A percentile compares a stretch with the other conserved stretches of the same genome.
Conservation (phyloP, 2,113 vertebrate genomes). For the Alectura lathami region DNA sequence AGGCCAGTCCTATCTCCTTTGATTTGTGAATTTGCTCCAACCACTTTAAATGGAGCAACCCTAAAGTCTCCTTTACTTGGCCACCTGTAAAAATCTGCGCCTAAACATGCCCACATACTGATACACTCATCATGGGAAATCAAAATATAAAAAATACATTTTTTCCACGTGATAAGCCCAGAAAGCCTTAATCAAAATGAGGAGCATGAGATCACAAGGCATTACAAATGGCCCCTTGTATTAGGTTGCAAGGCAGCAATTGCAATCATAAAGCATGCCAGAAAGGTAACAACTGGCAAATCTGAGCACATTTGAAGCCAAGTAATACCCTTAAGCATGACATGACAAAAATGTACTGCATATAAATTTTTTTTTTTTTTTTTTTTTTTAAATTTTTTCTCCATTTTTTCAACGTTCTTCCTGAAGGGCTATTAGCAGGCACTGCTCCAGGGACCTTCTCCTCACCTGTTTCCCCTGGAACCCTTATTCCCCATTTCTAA, state of each 20-base stretch:
- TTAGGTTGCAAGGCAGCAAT: neutral
- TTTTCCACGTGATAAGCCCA: neutral
- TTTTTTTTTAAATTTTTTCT: too few relatives aligned
- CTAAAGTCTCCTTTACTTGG: neutral
- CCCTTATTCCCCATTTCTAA: too few relatives aligned
- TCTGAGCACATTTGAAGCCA: slow-evolving; percentile 17
- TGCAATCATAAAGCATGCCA: slow-evolving; percentile 5
- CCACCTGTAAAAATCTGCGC: neutral
- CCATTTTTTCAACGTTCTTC: slow-evolving; percentile 31
- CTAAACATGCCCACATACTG: neutral
- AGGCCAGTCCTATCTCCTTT: slow-evolving; percentile 9
- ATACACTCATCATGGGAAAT: neutral
- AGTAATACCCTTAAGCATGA: slow-evolving; percentile 25
- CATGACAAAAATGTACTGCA: neutral
- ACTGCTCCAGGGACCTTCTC: too few relatives aligned
- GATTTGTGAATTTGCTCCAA: slow-evolving; percentile 23
- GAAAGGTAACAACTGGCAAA: slow-evolving; percentile 25
- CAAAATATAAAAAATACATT: neutral
- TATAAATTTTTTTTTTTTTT: neutral
- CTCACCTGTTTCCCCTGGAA: too few relatives aligned
- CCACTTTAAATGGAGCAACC: neutral
- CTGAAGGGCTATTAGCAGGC: too few relatives aligned
- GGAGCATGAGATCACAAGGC: neutral
- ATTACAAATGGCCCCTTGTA: neutral
- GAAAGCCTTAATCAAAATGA: slow-evolving; percentile 10